These are phyloP conservation scores for Apomyelois bistriatella DNA, from an alignment of 2,888 invertebrate species.

Conservation along the genomic window DNA sequence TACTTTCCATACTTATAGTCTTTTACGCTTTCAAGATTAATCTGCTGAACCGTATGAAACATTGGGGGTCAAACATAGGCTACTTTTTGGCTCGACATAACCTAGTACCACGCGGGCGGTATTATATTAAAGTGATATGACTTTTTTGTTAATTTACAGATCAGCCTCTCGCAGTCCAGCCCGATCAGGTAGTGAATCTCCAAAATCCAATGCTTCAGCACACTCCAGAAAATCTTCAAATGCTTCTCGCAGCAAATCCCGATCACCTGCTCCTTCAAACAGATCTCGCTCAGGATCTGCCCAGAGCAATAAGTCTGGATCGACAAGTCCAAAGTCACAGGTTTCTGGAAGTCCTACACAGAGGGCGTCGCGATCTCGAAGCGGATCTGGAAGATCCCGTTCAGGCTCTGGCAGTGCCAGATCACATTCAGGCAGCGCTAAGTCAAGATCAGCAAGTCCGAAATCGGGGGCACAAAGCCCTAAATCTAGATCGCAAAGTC, in stretches of 20 bases:
- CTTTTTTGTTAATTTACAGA: constrained; percentile 39
- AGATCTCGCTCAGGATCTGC: constrained; percentile 60
- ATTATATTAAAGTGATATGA: too few species aligned
- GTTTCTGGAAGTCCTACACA: constrained; percentile 61
- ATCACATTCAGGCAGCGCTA: constrained; percentile 52
- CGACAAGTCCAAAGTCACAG: constrained; percentile 64
- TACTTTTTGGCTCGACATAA: too few species aligned
- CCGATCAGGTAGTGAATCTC: constrained; percentile 67
- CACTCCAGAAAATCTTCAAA: constrained; percentile 58
- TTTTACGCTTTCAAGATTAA: too few species aligned
- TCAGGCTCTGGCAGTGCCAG: constrained; percentile 50
- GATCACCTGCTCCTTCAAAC: constrained; percentile 62
- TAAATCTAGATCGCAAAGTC: constrained; percentile 45
- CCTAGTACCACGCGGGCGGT: too few species aligned
- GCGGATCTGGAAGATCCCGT: constrained; percentile 53
- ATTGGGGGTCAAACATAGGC: too few species aligned
- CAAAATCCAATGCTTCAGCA: constrained; percentile 57
- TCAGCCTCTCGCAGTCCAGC: constrained; percentile 63
- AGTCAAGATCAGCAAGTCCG: constrained; percentile 48
- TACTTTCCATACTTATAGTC: too few species aligned
- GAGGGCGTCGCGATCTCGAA: constrained; percentile 55
- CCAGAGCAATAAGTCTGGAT: constrained; percentile 69
- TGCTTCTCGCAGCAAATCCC: constrained; percentile 66
- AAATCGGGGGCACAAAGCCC: constrained; percentile 45
- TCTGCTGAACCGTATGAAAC: too few species aligned